Evolutionary conservation across 2,888 invertebrate genomes (phyloP).

Genomic region (Drosophila formosana): DNA sequence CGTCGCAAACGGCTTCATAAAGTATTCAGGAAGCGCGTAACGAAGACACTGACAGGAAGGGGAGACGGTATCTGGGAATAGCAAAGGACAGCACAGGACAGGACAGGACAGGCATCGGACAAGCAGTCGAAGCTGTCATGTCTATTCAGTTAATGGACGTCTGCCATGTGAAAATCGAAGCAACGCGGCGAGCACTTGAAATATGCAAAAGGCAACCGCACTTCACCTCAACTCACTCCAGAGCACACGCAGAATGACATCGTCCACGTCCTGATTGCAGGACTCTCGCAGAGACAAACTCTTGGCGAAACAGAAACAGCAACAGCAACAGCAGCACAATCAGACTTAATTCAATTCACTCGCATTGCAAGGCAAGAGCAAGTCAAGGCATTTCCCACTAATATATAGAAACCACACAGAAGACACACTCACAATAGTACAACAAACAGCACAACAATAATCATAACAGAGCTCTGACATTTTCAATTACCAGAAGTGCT

Average conservation of each 20-base stretch:
- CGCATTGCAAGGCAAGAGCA: conserved; percentile 17
- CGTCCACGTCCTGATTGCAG: conserved; percentile 29
- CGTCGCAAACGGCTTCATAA: conserved; percentile 27
- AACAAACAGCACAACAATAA: conserved; percentile 24
- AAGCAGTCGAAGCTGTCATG: conserved; percentile 53
- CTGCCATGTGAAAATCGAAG: conserved; percentile 52
- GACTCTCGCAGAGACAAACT: conserved; percentile 5
- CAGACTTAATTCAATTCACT: conserved; percentile 50
- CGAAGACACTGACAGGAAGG: not conserved
- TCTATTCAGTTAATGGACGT: conserved; percentile 70
- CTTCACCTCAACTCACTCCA: not conserved
- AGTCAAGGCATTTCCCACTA: conserved; percentile 35
- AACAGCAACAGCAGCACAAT: conserved; percentile 16
- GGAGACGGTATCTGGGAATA: not conserved
- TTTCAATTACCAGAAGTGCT: conserved; percentile 68
- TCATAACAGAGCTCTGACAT: conserved; percentile 58
- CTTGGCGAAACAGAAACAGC: conserved; percentile 1
- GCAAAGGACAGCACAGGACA: conserved; percentile 45
- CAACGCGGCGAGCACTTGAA: conserved; percentile 50
- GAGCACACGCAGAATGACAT: conserved; percentile 46
- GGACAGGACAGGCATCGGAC: conserved; percentile 41
- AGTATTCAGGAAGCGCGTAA: conserved; percentile 41
- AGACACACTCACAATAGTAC: conserved; percentile 7
- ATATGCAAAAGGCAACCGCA: conserved; percentile 70
- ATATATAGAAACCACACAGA: conserved; percentile 36